Percentiles rank a stretch among this genome's conserved stretches.
Evolutionary conservation across 2,113 vertebrate genomes (phyloP).

Genomic region (Chloroceryle aenea): DNA sequence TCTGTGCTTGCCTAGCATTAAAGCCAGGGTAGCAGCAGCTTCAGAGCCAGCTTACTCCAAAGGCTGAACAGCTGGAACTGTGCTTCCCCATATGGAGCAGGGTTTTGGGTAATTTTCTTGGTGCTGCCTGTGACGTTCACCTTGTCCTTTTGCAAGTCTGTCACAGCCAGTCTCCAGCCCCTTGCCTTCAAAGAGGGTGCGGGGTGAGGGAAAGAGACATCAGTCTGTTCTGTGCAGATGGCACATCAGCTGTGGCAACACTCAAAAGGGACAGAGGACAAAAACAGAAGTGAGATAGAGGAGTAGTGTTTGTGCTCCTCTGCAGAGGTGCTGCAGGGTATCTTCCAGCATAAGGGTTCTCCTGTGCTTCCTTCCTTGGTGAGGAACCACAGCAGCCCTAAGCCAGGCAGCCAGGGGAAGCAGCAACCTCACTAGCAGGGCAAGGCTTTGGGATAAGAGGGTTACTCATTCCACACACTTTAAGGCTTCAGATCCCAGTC

Average conservation of each 20-base stretch:
- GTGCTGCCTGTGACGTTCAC: constrained; percentile 24
- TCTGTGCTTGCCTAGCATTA: background rate
- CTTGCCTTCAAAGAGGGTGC: background rate
- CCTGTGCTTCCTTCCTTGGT: background rate
- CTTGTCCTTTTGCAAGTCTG: constrained; percentile 11
- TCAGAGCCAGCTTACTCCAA: background rate
- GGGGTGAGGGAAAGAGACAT: background rate
- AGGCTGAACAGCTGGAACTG: constrained; percentile 43
- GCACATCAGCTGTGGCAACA: background rate
- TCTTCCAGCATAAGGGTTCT: background rate
- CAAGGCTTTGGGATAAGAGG: background rate
- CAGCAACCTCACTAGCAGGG: background rate
- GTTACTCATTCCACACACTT: background rate
- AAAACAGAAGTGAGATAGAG: background rate
- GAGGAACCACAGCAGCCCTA: background rate
- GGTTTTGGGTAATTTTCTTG: constrained; percentile 4
- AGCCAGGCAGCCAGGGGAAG: background rate
- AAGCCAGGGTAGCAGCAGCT: background rate
- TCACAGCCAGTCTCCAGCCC: background rate
- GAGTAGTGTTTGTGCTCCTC: background rate
- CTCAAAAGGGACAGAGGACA: background rate
- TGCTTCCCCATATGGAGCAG: constrained; percentile 26
- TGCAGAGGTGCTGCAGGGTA: background rate
- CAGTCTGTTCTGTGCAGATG: constrained; percentile 18
- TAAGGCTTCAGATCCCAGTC: background rate